Evolutionary conservation across 2,113 vertebrate species (phyloP).

Genomic region (Lophochroa leadbeateri): DNA sequence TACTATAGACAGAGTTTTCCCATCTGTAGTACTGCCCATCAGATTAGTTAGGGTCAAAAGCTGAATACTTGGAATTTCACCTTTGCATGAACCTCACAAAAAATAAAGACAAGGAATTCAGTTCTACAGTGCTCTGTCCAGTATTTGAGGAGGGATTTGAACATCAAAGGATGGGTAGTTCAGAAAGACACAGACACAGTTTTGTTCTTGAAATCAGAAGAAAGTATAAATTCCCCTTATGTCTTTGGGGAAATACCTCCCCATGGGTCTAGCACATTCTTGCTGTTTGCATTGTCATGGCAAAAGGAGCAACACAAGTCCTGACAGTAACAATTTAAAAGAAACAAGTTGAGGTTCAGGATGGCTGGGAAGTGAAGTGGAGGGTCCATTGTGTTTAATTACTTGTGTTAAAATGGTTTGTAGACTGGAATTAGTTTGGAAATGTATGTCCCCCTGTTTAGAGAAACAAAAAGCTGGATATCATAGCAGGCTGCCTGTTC

Average conservation of each 20-base stretch:
- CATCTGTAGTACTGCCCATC: background rate
- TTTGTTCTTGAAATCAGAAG: background rate
- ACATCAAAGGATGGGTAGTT: constrained; percentile 46
- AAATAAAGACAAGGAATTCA: constrained; percentile 59
- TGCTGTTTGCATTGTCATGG: background rate
- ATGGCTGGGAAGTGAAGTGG: background rate
- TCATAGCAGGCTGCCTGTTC: background rate
- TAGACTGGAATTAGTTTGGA: background rate
- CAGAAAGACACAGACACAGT: constrained; percentile 7
- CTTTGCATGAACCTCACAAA: constrained; percentile 72
- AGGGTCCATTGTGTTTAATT: background rate
- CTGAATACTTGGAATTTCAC: constrained; percentile 69
- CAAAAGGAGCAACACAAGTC: background rate
- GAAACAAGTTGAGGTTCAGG: background rate
- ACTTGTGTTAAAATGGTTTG: background rate
- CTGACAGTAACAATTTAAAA: background rate
- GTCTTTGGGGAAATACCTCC: background rate
- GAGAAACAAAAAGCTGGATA: background rate
- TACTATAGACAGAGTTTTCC: background rate
- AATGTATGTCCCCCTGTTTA: background rate
- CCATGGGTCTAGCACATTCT: background rate
- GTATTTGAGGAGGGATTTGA: constrained; percentile 15
- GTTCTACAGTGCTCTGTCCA: constrained; percentile 36
- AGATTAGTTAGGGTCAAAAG: constrained; percentile 65
- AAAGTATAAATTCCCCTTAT: background rate